Evolutionary conservation across 2,113 vertebrate species (phyloP).

Genomic region (Lamprotornis superbus): DNA sequence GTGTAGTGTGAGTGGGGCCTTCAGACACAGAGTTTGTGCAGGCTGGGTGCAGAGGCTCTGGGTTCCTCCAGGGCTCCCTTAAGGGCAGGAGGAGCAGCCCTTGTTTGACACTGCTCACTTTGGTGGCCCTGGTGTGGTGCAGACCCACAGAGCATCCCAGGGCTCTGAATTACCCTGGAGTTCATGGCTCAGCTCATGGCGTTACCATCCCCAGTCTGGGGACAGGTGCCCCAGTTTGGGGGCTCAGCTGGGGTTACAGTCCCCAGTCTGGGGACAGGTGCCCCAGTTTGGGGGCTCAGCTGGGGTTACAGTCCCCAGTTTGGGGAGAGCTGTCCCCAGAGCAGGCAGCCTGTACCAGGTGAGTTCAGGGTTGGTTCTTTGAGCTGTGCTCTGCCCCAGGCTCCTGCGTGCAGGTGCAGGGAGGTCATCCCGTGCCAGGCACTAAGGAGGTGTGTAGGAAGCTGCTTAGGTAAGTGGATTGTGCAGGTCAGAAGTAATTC

Average conservation of each 20-base stretch:
- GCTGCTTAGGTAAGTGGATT: constrained; percentile 50
- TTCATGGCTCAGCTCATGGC: background rate
- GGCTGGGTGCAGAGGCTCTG: background rate
- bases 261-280: no score
- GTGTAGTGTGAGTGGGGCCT: background rate
- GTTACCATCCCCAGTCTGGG: no score
- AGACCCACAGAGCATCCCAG: background rate
- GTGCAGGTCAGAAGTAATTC: constrained; percentile 22
- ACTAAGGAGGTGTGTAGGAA: background rate
- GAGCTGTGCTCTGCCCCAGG: background rate
- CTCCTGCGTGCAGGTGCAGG: background rate
- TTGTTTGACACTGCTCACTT: background rate
- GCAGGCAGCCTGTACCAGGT: background rate
- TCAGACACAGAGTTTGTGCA: background rate
- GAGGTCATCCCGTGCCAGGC: background rate
- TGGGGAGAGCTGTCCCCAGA: background rate
- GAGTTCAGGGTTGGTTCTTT: background rate
- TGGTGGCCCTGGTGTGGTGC: background rate
- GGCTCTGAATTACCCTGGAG: background rate
- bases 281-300: background rate
- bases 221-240: no score
- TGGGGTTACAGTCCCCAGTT: no score
- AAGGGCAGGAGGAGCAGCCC: background rate
- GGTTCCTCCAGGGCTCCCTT: background rate
- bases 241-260: no score